These are phyloP conservation scores for Exaiptasia diaphana DNA, from an alignment of 64 coral and sea anemone species.

Conservation along the genomic window DNA sequence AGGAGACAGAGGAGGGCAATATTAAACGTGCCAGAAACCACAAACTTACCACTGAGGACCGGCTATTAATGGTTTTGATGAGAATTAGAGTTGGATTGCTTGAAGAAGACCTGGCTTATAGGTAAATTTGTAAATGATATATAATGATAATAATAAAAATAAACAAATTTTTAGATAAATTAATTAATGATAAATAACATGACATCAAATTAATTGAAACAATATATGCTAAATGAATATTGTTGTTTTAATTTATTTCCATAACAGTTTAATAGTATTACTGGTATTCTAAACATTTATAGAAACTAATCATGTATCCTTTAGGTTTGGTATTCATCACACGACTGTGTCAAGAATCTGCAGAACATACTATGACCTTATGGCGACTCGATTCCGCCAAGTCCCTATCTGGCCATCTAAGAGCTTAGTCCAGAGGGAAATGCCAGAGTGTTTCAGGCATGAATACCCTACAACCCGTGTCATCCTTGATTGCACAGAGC, in stretches of 20 bases:
- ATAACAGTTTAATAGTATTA: neutral
- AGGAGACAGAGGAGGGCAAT: constrained; percentile 1
- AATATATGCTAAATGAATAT: neutral
- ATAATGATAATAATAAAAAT: neutral
- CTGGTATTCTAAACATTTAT: neutral
- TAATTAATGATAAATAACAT: neutral
- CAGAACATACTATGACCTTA: constrained; percentile 44
- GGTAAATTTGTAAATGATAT: neutral
- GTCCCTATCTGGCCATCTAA: constrained; percentile 66
- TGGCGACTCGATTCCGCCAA: constrained; percentile 39
- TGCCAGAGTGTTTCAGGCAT: constrained; percentile 40
- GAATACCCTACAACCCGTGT: constrained; percentile 22
- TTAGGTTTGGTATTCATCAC: constrained; percentile 16
- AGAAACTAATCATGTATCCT: neutral
- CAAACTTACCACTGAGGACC: constrained; percentile 34
- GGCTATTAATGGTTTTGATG: constrained; percentile 40
- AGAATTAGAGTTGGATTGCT: constrained; percentile 40
- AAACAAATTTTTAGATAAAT: neutral
- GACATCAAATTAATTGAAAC: neutral
- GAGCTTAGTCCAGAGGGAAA: constrained; percentile 25
- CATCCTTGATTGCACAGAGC: constrained; percentile 42
- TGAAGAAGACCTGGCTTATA: constrained; percentile 44
- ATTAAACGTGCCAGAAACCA: constrained; percentile 27
- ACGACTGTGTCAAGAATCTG: constrained; percentile 31
- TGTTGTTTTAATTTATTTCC: neutral